Conservation (phyloP, 1,140 invertebrate species). For the Vanessa atalanta region DNA sequence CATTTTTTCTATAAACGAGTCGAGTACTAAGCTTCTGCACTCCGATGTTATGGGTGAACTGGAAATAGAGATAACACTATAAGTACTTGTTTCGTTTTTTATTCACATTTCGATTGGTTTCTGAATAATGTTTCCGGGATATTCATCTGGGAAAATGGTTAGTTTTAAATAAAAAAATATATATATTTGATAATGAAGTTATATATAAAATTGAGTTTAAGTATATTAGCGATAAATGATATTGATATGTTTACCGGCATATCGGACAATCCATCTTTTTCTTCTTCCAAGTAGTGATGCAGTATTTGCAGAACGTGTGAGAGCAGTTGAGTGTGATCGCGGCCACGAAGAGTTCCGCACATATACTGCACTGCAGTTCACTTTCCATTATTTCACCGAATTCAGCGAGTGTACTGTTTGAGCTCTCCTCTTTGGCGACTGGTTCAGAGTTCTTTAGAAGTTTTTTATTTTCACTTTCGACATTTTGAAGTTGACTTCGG, state of each 20-base stretch:
- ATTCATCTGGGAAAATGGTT: too few relatives aligned
- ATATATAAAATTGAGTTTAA: background rate
- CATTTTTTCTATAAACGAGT: slow-evolving; percentile 85
- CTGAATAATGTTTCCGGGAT: too few relatives aligned
- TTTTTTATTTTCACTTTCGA: slow-evolving; percentile 74
- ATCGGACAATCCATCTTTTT: slow-evolving; percentile 88
- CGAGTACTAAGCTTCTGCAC: slow-evolving; percentile 81
- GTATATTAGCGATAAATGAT: background rate
- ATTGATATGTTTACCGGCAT: slow-evolving; percentile 79
- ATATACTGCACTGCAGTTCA: slow-evolving; percentile 89
- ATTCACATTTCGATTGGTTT: too few relatives aligned
- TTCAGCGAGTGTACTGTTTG: slow-evolving; percentile 72
- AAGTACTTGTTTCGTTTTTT: background rate
- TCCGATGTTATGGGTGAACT: slow-evolving; percentile 78
- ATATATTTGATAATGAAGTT: too few relatives aligned
- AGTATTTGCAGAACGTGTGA: slow-evolving; percentile 89
- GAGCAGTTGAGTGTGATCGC: slow-evolving; percentile 88
- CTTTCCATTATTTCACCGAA: slow-evolving; percentile 86
- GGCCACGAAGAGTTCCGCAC: slow-evolving; percentile 87
- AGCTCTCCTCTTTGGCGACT: slow-evolving; percentile 1
- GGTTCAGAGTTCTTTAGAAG: slow-evolving; percentile 53
- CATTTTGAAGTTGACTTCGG: slow-evolving; percentile 60
- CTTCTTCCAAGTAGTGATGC: slow-evolving; percentile 87
- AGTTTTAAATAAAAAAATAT: too few relatives aligned
- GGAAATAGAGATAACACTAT: slow-evolving; percentile 36